Conservation (phyloP, 2,888 invertebrate species). For the Acanthosepion esculentum region DNA sequence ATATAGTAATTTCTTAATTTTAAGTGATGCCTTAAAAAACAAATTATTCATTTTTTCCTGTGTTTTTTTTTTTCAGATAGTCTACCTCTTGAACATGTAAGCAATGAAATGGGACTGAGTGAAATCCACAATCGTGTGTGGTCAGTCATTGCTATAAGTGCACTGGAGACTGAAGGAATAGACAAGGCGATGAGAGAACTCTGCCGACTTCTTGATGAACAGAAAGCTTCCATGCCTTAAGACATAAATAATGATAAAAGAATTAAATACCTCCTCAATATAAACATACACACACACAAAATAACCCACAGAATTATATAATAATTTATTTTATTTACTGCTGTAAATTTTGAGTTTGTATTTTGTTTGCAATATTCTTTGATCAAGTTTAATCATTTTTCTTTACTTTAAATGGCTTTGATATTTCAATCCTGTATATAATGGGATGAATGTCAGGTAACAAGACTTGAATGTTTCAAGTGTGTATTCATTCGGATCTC, state of each 20-base stretch:
- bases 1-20: neutral
- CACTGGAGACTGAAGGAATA: conserved; percentile 24
- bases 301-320: no score
- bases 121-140: conserved; percentile 8
- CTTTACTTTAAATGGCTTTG: no score
- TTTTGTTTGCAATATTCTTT: no score
- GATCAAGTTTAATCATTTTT: no score
- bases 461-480: no score
- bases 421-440: no score
- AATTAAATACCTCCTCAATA: neutral
- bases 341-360: no score
- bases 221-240: conserved; percentile 35
- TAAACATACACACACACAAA: neutral
- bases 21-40: no score
- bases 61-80: neutral
- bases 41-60: no score
- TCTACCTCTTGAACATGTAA: neutral
- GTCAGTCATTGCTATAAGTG: conserved; percentile 41
- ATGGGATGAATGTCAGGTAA: no score
- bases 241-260: conserved; percentile 58
- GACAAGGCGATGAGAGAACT: conserved; percentile 36
- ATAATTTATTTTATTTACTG: no score
- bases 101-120: conserved; percentile 16
- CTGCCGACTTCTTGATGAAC: conserved; percentile 35
- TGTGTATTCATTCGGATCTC: no score